Evolutionary conservation across 2,113 vertebrate species (phyloP), one percentile per base, ranked within the genome.

Genomic region (Chroicocephalus ridibundus): DNA sequence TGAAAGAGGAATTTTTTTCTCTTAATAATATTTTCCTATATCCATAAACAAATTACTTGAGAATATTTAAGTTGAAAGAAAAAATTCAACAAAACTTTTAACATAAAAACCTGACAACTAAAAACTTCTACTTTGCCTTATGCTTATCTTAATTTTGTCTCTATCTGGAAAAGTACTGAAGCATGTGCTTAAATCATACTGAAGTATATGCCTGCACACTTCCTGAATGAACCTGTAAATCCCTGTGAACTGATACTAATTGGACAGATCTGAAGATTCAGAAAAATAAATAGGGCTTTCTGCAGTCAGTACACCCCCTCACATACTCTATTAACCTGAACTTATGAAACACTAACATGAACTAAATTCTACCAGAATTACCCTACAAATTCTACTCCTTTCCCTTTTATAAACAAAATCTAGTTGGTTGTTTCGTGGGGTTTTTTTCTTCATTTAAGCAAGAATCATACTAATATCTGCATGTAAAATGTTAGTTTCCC

Each of bases 401-500:
- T 79, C 70, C 26, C 29, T 25, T 89, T 78, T 88, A 21, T 62
- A 95, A 78, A 88, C 78, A 96, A 94, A 88, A 61, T 19, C 5
- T 55, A 29, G 16, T 2, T 22, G 16, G 5, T 44, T 46, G 44
- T 8, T 46, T 46, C 18, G 17, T 4, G 36, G 36, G 36, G 31
- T 19, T 82, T n/a, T 42, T 74, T 46, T 64, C 87, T 83, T 89
- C 8, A 58, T 77, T 96, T 85, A 86, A 94, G 76, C 15, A 77
- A 60, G 66, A 93, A 82, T 57, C 22, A 86, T 5, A 87, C 40
- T 95, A 95, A 84, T 96, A 96, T 65, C 80, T 96, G 25, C 38
- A 97, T 95, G 64, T 77, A 96, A 91, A 96, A 93, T 89, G 46
- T 92, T 96, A 84, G 76, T 90, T 97, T 97, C 82, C 80, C 68